Conservation (phyloP, 2,888 invertebrate species). For the Hofmannophila pseudospretella region DNA sequence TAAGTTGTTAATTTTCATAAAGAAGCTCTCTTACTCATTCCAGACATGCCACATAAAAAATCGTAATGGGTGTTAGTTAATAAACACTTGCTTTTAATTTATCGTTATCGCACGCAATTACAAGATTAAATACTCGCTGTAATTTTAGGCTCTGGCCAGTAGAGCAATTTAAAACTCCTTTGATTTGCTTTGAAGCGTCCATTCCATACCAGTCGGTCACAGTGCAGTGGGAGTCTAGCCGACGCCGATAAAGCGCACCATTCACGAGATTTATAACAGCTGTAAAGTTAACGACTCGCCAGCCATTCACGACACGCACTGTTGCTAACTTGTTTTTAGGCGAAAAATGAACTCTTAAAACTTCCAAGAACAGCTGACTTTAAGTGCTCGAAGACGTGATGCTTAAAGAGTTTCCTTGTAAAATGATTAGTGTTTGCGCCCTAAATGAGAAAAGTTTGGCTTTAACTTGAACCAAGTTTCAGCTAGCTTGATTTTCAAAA, state of each 20-base stretch:
- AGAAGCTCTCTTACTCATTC: no score
- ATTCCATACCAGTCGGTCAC: no score
- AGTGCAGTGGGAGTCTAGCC: constrained; percentile 45
- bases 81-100: neutral
- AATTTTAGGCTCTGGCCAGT: constrained; percentile 34
- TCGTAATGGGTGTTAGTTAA: constrained; percentile 21
- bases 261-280: constrained; percentile 64
- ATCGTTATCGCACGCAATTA: neutral
- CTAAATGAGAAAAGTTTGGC: constrained; percentile 12
- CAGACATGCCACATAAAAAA: constrained; percentile 5
- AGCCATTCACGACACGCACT: constrained; percentile 60
- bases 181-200: constrained; percentile 45
- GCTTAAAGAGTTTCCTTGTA: constrained; percentile 27
- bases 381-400: constrained; percentile 41
- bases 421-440: constrained; percentile 17
- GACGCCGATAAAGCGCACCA: constrained; percentile 53
- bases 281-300: constrained; percentile 61
- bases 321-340: constrained; percentile 52
- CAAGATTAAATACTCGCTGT: neutral
- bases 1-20: no score
- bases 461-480: neutral
- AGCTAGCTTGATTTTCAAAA: no score
- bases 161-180: constrained; percentile 57
- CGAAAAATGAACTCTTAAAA: constrained; percentile 55
- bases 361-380: constrained; percentile 49